Conservation (phyloP, 2,113 vertebrate genomes). For the Solea senegalensis region DNA sequence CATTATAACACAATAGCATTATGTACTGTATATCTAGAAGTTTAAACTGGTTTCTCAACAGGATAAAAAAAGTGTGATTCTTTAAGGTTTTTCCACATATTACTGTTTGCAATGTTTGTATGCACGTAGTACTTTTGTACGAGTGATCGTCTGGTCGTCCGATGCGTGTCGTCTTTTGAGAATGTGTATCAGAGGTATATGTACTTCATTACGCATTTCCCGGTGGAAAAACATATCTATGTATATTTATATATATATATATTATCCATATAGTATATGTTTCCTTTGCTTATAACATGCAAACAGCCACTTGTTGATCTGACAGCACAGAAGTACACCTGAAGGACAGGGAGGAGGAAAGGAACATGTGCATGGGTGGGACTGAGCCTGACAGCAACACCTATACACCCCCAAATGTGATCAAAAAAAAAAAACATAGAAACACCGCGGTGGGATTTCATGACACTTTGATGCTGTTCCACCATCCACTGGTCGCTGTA, state of each 20-base stretch:
- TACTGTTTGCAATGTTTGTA: slow-evolving; percentile 46
- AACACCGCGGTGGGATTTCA: slow-evolving; percentile 53
- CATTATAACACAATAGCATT: slow-evolving; percentile 81
- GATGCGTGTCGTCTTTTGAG: slow-evolving; percentile 51
- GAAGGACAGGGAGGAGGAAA: slow-evolving; percentile 54
- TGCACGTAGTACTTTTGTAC: neutral
- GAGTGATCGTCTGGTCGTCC: too few relatives aligned
- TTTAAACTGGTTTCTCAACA: slow-evolving; percentile 71
- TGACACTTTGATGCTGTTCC: slow-evolving; percentile 41
- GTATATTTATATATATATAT: slow-evolving; percentile 81
- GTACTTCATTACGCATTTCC: slow-evolving; percentile 69
- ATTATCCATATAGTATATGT: slow-evolving; percentile 82
- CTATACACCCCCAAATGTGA: slow-evolving; percentile 30
- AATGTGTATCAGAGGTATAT: slow-evolving; percentile 70
- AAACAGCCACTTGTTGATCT: slow-evolving; percentile 86
- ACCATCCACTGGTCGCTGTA: slow-evolving; percentile 8
- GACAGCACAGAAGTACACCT: slow-evolving; percentile 83
- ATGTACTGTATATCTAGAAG: slow-evolving; percentile 77
- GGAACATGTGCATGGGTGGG: slow-evolving; percentile 46
- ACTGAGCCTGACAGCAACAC: slow-evolving; percentile 54
- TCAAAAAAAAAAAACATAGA: slow-evolving; percentile 30
- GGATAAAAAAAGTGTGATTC: slow-evolving; percentile 68
- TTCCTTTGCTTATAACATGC: slow-evolving; percentile 86
- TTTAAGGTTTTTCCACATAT: slow-evolving; percentile 70
- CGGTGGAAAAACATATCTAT: slow-evolving; percentile 76